Conservation (phyloP, 2,888 invertebrate genomes). For the Cerastoderma edule region DNA sequence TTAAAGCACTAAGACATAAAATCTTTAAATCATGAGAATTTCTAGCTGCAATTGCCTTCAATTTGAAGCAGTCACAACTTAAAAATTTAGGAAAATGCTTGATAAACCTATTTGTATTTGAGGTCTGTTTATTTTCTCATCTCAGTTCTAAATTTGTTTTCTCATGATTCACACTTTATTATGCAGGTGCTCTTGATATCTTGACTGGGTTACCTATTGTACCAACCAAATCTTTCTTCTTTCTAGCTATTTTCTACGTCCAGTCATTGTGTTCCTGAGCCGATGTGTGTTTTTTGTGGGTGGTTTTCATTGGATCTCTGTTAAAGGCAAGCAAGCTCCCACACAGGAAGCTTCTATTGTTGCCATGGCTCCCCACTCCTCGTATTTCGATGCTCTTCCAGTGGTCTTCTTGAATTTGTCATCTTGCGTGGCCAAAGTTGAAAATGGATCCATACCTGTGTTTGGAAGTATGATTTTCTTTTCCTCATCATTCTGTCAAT, state of each 20-base stretch:
- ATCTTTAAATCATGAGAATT: too few relatives aligned
- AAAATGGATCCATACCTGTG: constrained; percentile 91
- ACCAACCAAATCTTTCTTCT: background rate
- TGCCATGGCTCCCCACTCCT: constrained; percentile 95
- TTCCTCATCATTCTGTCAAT: background rate
- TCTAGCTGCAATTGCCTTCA: too few relatives aligned
- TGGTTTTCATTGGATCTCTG: constrained; percentile 92
- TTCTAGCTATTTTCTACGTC: constrained; percentile 50
- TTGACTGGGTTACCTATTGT: too few relatives aligned
- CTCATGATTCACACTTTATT: too few relatives aligned
- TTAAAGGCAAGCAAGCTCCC: constrained; percentile 90
- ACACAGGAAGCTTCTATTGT: constrained; percentile 92
- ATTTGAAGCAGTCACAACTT: too few relatives aligned
- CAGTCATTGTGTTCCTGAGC: constrained; percentile 74
- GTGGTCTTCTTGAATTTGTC: constrained; percentile 93
- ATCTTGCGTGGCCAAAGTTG: constrained; percentile 95
- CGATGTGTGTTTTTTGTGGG: constrained; percentile 89
- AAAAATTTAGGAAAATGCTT: too few relatives aligned
- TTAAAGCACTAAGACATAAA: too few relatives aligned
- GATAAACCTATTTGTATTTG: too few relatives aligned
- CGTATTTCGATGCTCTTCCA: constrained; percentile 94
- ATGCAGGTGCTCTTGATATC: too few relatives aligned
- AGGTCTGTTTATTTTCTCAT: too few relatives aligned
- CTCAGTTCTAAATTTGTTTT: too few relatives aligned
- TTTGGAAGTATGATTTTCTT: constrained; percentile 92